Conservation (phyloP, 2,113 vertebrate species). For the Bolborhynchus lineola region DNA sequence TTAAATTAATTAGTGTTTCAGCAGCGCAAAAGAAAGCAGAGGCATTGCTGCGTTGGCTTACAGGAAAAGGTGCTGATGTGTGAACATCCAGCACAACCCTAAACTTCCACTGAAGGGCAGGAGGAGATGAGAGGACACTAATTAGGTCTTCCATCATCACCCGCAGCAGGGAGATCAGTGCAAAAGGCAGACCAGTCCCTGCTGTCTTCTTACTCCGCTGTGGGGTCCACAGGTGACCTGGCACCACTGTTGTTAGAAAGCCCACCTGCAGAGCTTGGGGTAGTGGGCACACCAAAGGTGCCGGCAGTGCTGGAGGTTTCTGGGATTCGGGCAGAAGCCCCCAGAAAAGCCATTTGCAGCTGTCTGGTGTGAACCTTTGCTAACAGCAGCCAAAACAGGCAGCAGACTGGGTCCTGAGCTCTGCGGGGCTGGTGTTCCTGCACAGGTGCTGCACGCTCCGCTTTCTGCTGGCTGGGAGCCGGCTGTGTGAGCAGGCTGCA, state of each 20-base stretch:
- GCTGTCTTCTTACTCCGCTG: too few relatives aligned
- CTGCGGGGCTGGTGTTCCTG: neutral
- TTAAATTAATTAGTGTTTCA: neutral
- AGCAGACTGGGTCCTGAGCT: accelerated
- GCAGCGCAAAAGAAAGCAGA: neutral
- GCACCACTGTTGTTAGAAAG: neutral
- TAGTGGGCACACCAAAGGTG: neutral
- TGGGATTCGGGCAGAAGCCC: neutral
- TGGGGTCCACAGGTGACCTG: neutral
- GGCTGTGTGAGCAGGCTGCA: neutral
- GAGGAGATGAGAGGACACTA: neutral
- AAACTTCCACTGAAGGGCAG: neutral
- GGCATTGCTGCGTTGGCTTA: accelerated
- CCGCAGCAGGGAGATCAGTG: accelerated
- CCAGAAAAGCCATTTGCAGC: neutral
- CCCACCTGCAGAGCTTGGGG: neutral
- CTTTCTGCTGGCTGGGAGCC: neutral
- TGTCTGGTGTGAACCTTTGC: neutral
- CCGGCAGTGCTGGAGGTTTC: neutral
- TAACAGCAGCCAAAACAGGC: neutral
- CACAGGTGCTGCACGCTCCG: accelerated
- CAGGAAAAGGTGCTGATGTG: accelerated
- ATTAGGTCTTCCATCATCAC: neutral
- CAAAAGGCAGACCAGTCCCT: neutral
- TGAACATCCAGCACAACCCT: neutral